Percentiles rank a stretch among this genome's conserved stretches.
Evolutionary conservation across 35 echinoderm and acorn worm genomes (phyloP).

Genomic region (Patiria miniata): DNA sequence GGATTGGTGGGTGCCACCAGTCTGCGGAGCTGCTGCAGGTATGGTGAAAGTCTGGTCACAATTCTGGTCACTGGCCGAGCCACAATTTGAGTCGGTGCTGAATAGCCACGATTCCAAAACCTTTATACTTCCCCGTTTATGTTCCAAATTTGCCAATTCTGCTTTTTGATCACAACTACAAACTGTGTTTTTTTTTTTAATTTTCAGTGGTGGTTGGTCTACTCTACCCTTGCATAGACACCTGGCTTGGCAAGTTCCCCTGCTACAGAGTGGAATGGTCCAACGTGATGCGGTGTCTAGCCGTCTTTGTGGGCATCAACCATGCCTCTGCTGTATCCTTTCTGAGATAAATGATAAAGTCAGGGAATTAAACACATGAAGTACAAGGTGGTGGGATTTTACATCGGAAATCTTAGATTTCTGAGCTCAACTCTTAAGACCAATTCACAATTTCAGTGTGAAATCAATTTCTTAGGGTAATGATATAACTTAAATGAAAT

Average conservation of each 20-base stretch:
- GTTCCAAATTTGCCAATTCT: neutral
- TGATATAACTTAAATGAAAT: too few relatives aligned
- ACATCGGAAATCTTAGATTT: too few relatives aligned
- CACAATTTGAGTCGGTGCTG: too few relatives aligned
- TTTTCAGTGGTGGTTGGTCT: slow-evolving; percentile 80
- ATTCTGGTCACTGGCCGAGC: too few relatives aligned
- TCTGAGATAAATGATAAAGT: neutral
- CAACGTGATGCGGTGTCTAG: slow-evolving; percentile 91
- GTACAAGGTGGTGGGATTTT: too few relatives aligned
- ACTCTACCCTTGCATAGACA: slow-evolving; percentile 91
- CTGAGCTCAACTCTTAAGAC: too few relatives aligned
- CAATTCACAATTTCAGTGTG: too few relatives aligned
- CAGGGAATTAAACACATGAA: too few relatives aligned
- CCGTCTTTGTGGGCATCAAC: slow-evolving; percentile 99
- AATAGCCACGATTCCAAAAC: too few relatives aligned
- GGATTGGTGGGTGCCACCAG: slow-evolving; percentile 94
- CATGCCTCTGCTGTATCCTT: slow-evolving; percentile 99
- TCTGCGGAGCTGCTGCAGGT: slow-evolving; percentile 91
- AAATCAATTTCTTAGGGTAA: too few relatives aligned
- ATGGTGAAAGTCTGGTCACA: neutral
- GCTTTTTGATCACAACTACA: neutral
- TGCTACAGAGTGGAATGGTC: slow-evolving; percentile 92
- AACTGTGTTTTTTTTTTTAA: slow-evolving; percentile 17
- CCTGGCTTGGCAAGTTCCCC: slow-evolving; percentile 71
- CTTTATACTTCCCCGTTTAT: too few relatives aligned